These are phyloP conservation scores for Spheniscus humboldti DNA, from an alignment of 2,797 vertebrate species.

Conservation along the genomic window DNA sequence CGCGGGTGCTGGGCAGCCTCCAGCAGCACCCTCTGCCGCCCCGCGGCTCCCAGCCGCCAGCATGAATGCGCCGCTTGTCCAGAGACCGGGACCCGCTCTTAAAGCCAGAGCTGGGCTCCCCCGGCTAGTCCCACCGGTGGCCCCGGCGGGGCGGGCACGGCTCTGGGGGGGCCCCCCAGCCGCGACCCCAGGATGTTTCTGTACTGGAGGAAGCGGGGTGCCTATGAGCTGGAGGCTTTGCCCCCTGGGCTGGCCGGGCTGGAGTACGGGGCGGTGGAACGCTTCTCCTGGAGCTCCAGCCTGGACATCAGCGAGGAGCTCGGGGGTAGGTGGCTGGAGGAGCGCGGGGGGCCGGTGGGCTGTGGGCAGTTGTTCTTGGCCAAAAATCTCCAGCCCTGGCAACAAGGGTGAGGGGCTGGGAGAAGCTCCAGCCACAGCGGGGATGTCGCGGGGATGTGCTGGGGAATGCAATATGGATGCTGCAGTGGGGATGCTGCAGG, in stretches of 20 bases:
- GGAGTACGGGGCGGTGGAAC: slow-evolving; percentile 71
- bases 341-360: background rate
- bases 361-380: accelerated
- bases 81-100: slow-evolving; percentile 1
- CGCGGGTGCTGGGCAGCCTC: slow-evolving; percentile 81
- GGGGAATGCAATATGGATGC: background rate
- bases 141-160: background rate
- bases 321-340: slow-evolving; percentile 78
- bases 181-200: slow-evolving; percentile 80
- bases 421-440: accelerated
- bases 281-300: slow-evolving; percentile 89
- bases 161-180: background rate
- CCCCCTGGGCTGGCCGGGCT: slow-evolving; percentile 67
- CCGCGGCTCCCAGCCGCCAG: slow-evolving; percentile 81
- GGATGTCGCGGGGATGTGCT: background rate
- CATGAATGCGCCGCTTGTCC: slow-evolving; percentile 78
- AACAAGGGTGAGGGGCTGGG: background rate
- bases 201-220: slow-evolving; percentile 90
- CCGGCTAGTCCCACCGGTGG: background rate
- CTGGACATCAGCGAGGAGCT: slow-evolving; percentile 84
- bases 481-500: background rate
- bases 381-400: background rate
- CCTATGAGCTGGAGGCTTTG: slow-evolving; percentile 87
- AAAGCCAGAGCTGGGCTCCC: slow-evolving; percentile 11
- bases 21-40: slow-evolving; percentile 67